Conservation (phyloP, 2,113 vertebrate species). For the Erinaceus europaeus region DNA sequence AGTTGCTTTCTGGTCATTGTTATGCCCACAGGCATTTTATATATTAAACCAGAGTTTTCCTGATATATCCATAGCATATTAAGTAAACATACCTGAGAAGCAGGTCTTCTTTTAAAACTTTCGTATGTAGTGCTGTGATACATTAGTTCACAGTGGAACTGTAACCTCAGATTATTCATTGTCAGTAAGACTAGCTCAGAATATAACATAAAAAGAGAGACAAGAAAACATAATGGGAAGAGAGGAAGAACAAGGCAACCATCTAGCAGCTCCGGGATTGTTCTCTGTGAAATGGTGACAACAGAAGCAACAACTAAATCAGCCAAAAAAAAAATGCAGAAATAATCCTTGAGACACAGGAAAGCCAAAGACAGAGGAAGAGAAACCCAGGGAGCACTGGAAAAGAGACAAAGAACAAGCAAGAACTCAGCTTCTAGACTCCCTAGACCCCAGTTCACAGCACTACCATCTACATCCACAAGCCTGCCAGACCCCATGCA, state of each 20-base stretch:
- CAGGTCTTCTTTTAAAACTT: neutral
- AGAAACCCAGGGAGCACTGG: no score
- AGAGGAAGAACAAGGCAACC: neutral
- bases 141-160: neutral
- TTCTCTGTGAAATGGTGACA: no score
- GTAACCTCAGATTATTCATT: constrained; percentile 17
- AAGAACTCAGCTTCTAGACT: no score
- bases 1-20: neutral
- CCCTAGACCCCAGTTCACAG: no score
- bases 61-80: neutral
- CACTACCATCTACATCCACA: no score
- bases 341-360: no score
- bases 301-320: no score
- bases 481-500: no score
- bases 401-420: no score
- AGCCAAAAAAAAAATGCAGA: no score
- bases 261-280: no score
- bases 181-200: constrained; percentile 8
- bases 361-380: no score
- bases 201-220: neutral
- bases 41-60: neutral
- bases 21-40: neutral
- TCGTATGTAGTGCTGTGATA: neutral
- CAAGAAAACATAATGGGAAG: neutral
- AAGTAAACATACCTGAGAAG: neutral